Base-by-base conservation (phyloP, 1,140 invertebrate species). In the Tetranychus urticae region DNA sequence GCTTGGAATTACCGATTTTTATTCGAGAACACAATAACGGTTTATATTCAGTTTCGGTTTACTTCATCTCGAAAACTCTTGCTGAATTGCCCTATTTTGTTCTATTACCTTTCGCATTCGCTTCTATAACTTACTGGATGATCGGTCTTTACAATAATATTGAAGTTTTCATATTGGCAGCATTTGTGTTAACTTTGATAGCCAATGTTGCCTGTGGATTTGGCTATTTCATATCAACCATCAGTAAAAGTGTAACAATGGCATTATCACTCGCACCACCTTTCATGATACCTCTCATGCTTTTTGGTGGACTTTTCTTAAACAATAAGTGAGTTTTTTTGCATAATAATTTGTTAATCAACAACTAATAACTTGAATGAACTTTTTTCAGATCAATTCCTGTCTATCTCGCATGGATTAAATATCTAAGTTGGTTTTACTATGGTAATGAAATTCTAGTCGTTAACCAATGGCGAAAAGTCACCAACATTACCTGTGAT, bases 291-390 rank as follows among this genome's bases (percentile, higher is more conserved):
- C 91, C 92, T 0, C 84, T 97, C 70, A 75, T 97, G 70, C 73
- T 96, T 14, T 94, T 96, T 70, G 90, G 89, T 58, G 92, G 92
- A 50, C 97, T 94, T 74, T 96, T 94, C 71, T 74, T 97, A 23
- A 96, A 96, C 70, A 81, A 81, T 33, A 81, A 80, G 82, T 89
- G 77, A 80, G 78, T 37, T 36, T 35, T 74, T 31, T 34, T 39
- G 52, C 13, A 56, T 55, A 47, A 10, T 42, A 42, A 42, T 42
- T 42, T 42, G 10, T 6, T 42, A 42, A 6, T 10, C 39, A 42
- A 42, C 10, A 66, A 45, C n/a, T 37, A 33, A 33, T 58, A 64
- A 6, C 56, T 14, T 23, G 10, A 5, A 6, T 42, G 10, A 42
- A 5, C 8, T 36, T 36, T 36, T 36, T 39, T 62, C 65, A 86